These are phyloP conservation scores for Acrocephalus kingi DNA, from an alignment of 2,113 vertebrate species.

Conservation along the genomic window DNA sequence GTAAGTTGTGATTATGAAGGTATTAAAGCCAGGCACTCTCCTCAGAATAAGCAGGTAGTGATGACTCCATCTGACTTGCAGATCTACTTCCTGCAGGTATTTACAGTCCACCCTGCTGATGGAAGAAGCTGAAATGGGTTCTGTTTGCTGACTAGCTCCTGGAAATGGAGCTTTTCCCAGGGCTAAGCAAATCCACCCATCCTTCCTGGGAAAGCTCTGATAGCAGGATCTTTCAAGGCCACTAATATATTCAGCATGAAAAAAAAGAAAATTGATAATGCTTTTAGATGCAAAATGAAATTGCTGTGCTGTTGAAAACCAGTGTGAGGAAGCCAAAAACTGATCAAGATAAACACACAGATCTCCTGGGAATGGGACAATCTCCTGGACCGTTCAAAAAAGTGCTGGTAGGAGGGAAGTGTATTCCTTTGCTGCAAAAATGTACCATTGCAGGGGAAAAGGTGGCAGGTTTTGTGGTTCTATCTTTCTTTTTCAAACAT, in stretches of 20 bases:
- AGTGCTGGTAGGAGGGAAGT: not conserved
- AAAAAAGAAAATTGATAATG: not conserved
- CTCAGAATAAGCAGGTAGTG: not conserved
- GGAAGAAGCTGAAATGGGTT: not conserved
- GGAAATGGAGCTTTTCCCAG: conserved; percentile 7
- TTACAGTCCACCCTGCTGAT: conserved; percentile 27
- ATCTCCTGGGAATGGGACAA: not conserved
- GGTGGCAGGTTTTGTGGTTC: not conserved
- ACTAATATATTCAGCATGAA: not conserved
- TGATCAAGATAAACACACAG: not conserved
- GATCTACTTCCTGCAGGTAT: not conserved
- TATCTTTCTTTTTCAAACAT: not conserved
- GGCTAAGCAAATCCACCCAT: not conserved
- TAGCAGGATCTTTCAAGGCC: not conserved
- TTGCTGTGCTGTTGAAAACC: not conserved
- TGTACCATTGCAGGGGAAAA: not conserved
- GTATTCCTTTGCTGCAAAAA: not conserved
- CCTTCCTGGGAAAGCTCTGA: not conserved
- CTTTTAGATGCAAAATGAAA: not conserved
- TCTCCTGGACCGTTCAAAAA: not conserved
- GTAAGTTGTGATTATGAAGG: conserved; percentile 68
- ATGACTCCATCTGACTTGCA: conserved; percentile 5
- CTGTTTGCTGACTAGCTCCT: not conserved
- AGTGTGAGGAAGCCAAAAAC: not conserved
- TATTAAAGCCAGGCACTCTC: conserved; percentile 36